Conservation (phyloP, 2,113 vertebrate genomes). For the Heliornis fulica region DNA sequence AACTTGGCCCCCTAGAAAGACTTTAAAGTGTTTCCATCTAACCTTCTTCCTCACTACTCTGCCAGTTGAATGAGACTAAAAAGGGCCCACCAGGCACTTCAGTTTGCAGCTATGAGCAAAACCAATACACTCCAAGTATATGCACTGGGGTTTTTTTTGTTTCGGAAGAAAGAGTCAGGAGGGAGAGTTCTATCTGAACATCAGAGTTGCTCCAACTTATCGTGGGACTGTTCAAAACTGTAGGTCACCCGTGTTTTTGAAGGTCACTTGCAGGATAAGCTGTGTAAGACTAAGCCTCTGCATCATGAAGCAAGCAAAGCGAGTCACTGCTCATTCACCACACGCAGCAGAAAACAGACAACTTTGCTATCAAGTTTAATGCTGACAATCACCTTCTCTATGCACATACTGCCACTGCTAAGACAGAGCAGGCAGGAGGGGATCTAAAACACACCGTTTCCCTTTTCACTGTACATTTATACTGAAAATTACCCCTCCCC, state of each 20-base stretch:
- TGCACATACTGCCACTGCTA: fast-evolving
- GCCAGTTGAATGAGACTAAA: neutral
- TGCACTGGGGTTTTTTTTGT: neutral
- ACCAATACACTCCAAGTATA: neutral
- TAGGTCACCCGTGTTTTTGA: neutral
- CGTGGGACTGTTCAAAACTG: fast-evolving
- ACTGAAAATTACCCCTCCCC: neutral
- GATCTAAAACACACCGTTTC: fast-evolving
- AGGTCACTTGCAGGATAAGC: neutral
- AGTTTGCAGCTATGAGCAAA: neutral
- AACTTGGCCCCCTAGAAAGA: neutral
- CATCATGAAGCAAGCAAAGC: neutral
- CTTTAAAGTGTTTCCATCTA: neutral
- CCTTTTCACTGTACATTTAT: fast-evolving
- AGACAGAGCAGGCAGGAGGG: neutral
- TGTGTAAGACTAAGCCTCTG: neutral
- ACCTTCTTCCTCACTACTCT: neutral
- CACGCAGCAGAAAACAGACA: neutral
- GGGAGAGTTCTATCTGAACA: neutral
- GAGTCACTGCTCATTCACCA: neutral
- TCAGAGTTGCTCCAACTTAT: neutral
- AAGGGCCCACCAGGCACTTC: neutral
- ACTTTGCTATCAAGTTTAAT: too few species aligned
- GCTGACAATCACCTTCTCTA: neutral
- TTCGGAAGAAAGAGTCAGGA: neutral